These are phyloP conservation scores for Psococerastis gibbosa DNA, from an alignment of 2,888 invertebrate genomes.

Conservation along the genomic window DNA sequence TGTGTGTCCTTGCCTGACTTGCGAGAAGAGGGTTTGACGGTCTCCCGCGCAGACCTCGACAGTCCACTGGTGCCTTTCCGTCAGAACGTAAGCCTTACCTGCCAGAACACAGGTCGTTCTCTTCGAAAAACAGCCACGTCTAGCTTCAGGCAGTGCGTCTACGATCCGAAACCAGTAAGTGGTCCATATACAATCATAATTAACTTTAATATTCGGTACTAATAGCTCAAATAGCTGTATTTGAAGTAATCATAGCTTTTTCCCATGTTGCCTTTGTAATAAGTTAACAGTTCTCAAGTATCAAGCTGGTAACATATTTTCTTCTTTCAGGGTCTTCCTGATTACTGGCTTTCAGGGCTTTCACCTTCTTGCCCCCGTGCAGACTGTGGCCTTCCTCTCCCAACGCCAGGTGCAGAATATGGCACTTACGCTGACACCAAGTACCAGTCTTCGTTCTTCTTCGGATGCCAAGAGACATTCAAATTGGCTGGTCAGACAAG, in stretches of 20 bases:
- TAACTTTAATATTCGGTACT: no score
- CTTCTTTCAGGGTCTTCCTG: constrained; percentile 47
- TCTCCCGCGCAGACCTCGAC: constrained; percentile 58
- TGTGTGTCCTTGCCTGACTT: constrained; percentile 81
- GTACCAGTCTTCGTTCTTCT: constrained; percentile 86
- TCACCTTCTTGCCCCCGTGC: constrained; percentile 72
- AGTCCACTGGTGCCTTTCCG: constrained; percentile 74
- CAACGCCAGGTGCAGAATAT: constrained; percentile 86
- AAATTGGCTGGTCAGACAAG: constrained; percentile 83
- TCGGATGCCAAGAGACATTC: constrained; percentile 91
- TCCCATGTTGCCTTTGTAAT: no score
- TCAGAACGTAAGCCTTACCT: constrained; percentile 74
- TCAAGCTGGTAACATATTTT: no score
- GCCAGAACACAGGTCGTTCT: constrained; percentile 56
- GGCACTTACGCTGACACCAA: constrained; percentile 73
- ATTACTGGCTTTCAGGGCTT: constrained; percentile 78
- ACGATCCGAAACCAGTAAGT: constrained; percentile 69
- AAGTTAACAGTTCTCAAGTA: no score
- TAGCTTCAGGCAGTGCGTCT: constrained; percentile 83
- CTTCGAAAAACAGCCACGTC: constrained; percentile 65
- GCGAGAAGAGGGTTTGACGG: constrained; percentile 64
- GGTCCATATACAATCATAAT: no score
- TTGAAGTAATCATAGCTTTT: no score
- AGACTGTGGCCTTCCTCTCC: constrained; percentile 80
- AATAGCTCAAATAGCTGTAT: no score